phyloP scores from a whole-genome alignment of 2,113 vertebrate genomes.

The Sus scrofa region T2T-Sscrofa CM000816.6:3747501-3748000 shows the following conservation, averaged over 20 bases:
- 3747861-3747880: background rate
- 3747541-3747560: accelerated
- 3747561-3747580: background rate
- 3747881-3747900: background rate
- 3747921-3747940: background rate
- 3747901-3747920: background rate
- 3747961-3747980: background rate
- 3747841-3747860: background rate
- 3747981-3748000: background rate
- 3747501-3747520: background rate
- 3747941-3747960: background rate
- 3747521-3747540: background rate
- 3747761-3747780: background rate
- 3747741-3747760: background rate
- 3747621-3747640: background rate
- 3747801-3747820: background rate
- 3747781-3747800: background rate
- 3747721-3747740: accelerated
- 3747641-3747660: background rate
- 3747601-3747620: background rate
- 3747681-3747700: background rate
- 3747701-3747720: accelerated
- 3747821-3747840: background rate
- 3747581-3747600: background rate
- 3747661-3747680: accelerated